Base-by-base conservation (phyloP, 2,888 invertebrate genomes). In the Nyleta sp. region DNA sequence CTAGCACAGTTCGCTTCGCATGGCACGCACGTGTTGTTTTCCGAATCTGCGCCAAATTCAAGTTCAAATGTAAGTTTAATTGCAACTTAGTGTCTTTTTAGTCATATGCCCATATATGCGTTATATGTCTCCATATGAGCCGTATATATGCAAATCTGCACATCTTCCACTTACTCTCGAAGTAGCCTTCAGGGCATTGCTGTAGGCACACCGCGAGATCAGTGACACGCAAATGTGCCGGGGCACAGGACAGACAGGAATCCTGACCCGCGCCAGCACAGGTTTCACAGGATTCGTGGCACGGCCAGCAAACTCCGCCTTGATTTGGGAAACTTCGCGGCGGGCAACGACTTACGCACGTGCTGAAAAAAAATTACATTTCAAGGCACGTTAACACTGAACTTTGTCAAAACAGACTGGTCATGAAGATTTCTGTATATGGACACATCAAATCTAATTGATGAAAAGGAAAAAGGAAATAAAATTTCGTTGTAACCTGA, bases 121-220 rank as follows among this genome's bases (percentile, higher is more conserved):
- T n/a, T n/a, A n/a, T n/a, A n/a, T n/a, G n/a, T n/a, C n/a, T n/a
- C n/a, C n/a, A n/a, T n/a, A n/a, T n/a, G n/a, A n/a, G n/a, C n/a
- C n/a, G n/a, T n/a, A n/a, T n/a, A n/a, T n/a, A n/a, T n/a, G n/a
- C n/a, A n/a, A n/a, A n/a, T n/a, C n/a, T n/a, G n/a, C n/a, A n/a
- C n/a, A n/a, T n/a, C n/a, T n/a, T 38, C 11, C n/a, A 60, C 44
- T 91, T 91, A 95, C 95, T 94, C 91, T 96, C 96, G 91, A 95
- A 97, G 88, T 97, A 97, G 53, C 97, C 96, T 87, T 97, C 96
- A 0, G 97, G 97, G 88, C 97, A 97, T 85, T 95, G 95, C 89
- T 96, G 96, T 74, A 97, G 92, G 86, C 97, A 97, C 17, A 97
- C 95, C 42, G 96, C 96, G 76, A 97, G 92, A 91, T 97, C 97